A percentile compares a stretch with the other conserved stretches of the same genome.
phyloP scores from a whole-genome alignment of 2,113 vertebrate species.

The Oreocharis arfaki region DNA sequence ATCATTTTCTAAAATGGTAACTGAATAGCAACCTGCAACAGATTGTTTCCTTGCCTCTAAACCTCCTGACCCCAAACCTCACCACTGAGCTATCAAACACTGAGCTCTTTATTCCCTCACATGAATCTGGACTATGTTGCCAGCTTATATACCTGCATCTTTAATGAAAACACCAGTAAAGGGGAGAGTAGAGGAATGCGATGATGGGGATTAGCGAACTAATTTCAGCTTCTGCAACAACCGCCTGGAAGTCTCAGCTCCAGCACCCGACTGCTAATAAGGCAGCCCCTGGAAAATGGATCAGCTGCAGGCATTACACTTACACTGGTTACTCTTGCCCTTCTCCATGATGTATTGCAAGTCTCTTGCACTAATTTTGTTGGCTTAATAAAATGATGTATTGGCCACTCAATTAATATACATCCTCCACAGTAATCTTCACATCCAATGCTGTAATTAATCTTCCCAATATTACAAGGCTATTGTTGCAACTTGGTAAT shows the following conservation, averaged over 20 bases:
- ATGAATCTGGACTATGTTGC: neutral
- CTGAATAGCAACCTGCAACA: neutral
- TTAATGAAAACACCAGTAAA: neutral
- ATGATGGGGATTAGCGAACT: neutral
- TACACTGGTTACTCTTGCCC: neutral
- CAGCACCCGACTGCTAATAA: neutral
- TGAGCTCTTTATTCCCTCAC: neutral
- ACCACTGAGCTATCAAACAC: neutral
- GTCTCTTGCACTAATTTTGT: neutral
- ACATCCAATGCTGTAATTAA: neutral
- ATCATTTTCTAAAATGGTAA: neutral
- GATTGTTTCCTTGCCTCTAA: neutral
- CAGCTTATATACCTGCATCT: neutral
- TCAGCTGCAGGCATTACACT: neutral
- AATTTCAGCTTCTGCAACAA: neutral
- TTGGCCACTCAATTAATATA: neutral
- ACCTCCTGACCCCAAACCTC: neutral
- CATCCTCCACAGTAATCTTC: neutral
- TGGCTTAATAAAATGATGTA: neutral
- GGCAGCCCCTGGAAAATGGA: neutral
- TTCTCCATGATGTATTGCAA: neutral
- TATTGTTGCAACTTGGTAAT: neutral
- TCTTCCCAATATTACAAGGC: neutral
- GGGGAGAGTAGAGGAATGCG: neutral
- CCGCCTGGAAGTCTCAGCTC: neutral